Evolutionary conservation across 2,113 vertebrate species (phyloP), one percentile per base, ranked within the genome.

Genomic region (Sorex fumeus): DNA sequence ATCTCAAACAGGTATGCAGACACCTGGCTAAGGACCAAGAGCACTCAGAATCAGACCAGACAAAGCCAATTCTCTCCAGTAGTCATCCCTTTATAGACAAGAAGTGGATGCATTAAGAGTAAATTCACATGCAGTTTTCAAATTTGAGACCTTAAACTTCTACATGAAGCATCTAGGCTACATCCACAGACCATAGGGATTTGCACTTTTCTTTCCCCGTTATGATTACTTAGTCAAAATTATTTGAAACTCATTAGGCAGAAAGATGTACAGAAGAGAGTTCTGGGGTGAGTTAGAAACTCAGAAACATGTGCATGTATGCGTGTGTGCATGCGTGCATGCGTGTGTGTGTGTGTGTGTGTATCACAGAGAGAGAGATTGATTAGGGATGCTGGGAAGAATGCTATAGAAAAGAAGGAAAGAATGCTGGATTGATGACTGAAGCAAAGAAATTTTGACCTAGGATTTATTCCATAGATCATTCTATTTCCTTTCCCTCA

Each of bases 11-110:
- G 86, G 71, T 86, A 43, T 80, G 87, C 23, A 69, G 92, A 88
- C 27, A 83, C 62, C 40, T 83, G 45, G 88, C 76, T 34, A 30
- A 80, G 76, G n/a, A 81, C 81, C 91, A 88, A 86, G 83, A 60
- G 8, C 34, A 70, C 67, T 79, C 32, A 77, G 57, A 90, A 11
- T 30, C 76, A 81, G 57, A 66, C 71, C 43, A 60, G 62, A 88
- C 53, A 66, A 93, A 84, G 86, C 82, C 76, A 84, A 6, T 94
- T 95, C 88, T 92, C 40, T 91, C 79, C 25, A 77, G 18, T 74
- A 66, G 53, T 32, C 92, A 93, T 27, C 23, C 81, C 66, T 92
- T 94, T 57, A 85, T 92, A 72, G 43, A 94, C 45, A 93, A 79
- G 64, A 91, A 91, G 69, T 72, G 32, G 18, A 25, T 88, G 19